Evolutionary conservation across 1,140 invertebrate genomes (phyloP).

Genomic region (Cherax destructor): DNA sequence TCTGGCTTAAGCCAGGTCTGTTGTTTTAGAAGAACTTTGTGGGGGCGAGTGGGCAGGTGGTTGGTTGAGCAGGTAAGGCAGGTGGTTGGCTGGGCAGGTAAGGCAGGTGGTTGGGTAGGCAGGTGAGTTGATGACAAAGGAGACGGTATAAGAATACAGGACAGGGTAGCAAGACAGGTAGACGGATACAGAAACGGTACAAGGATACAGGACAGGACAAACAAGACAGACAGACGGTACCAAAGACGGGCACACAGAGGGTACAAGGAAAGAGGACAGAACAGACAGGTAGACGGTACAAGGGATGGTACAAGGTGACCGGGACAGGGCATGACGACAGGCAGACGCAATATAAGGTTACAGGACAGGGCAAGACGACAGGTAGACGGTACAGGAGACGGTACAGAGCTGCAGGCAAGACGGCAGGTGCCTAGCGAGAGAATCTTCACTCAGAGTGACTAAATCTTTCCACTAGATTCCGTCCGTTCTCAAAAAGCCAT

Average conservation of each 20-base stretch:
- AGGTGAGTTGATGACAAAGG: no score
- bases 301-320: background rate
- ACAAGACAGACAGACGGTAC: background rate
- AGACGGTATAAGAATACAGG: background rate
- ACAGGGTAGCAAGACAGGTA: background rate
- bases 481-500: conserved; percentile 5
- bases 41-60: no score
- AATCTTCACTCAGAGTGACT: background rate
- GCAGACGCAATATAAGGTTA: background rate
- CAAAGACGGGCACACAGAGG: background rate
- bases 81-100: no score
- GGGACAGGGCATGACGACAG: background rate
- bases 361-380: background rate
- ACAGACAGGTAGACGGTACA: background rate
- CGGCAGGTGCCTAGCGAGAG: conserved; percentile 40
- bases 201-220: background rate
- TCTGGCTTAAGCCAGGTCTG: no score
- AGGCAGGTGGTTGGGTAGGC: no score
- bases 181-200: background rate
- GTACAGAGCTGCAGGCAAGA: conserved; percentile 31
- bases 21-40: no score
- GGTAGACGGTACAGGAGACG: conserved; percentile 7
- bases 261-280: background rate
- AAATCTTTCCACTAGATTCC: conserved; percentile 3
- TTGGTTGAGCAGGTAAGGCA: no score